Evolutionary conservation across 2,888 invertebrate genomes (phyloP).

Genomic region (Artemia sinica): DNA sequence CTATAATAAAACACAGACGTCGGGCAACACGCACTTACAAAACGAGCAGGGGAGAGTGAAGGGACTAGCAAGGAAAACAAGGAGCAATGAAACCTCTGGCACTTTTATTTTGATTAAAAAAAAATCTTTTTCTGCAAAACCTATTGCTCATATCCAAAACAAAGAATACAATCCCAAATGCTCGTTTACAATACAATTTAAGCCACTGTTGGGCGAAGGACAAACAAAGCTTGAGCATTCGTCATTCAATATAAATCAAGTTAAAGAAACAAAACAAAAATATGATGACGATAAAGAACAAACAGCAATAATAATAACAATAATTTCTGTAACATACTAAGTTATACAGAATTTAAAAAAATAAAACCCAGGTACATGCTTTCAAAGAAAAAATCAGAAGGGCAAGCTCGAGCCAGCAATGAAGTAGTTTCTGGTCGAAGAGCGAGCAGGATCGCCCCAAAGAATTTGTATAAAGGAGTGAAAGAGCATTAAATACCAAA

Average conservation of each 20-base stretch:
- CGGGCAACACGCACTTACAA: slow-evolving; percentile 20
- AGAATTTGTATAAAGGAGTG: no score
- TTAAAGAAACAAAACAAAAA: slow-evolving; percentile 18
- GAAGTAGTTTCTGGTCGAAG: slow-evolving; percentile 31
- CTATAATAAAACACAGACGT: background rate
- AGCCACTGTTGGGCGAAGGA: slow-evolving; percentile 14
- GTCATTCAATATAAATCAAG: slow-evolving; percentile 18
- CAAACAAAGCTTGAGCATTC: slow-evolving; percentile 9
- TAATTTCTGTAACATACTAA: no score
- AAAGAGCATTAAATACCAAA: no score
- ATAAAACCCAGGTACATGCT: slow-evolving; percentile 4
- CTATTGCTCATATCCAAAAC: no score
- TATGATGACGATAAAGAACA: background rate
- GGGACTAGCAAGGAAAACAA: slow-evolving; percentile 19
- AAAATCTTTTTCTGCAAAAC: no score
- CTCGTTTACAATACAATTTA: no score
- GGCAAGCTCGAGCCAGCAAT: slow-evolving; percentile 22
- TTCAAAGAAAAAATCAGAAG: slow-evolving; percentile 18
- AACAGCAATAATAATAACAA: no score
- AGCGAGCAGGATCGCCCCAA: slow-evolving; percentile 23
- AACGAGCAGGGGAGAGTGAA: slow-evolving; percentile 18
- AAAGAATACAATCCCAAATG: no score
- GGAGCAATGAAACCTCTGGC: slow-evolving; percentile 13
- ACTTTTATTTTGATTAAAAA: no score
- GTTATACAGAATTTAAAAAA: background rate